Evolutionary conservation across 2,113 vertebrate species (phyloP).

Genomic region (Crotalus horridus): DNA sequence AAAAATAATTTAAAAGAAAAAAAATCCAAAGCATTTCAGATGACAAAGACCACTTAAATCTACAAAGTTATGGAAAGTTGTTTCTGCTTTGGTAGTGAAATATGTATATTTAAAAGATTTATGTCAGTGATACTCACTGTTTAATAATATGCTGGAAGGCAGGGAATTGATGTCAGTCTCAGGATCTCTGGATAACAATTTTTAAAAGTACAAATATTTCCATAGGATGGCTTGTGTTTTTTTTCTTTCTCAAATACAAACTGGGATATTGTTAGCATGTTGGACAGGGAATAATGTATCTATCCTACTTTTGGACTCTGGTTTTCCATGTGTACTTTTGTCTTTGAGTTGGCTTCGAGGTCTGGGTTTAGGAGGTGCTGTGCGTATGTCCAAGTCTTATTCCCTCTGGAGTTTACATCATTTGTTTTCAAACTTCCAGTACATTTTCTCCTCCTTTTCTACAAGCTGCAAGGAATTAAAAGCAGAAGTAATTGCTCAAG

Average conservation of each 20-base stretch:
- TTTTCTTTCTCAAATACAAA: constrained; percentile 5
- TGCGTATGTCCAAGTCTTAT: constrained; percentile 52
- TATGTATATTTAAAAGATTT: not conserved
- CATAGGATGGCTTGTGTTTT: not conserved
- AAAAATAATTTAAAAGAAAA: not conserved
- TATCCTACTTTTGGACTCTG: constrained; percentile 33
- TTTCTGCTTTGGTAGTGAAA: constrained; percentile 44
- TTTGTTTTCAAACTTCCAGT: constrained; percentile 70
- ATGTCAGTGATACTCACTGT: constrained; percentile 9
- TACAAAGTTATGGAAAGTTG: constrained; percentile 44
- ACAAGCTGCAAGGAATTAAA: constrained; percentile 55
- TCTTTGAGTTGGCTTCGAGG: constrained; percentile 60
- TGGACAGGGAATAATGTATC: constrained; percentile 42
- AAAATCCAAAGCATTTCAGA: not conserved
- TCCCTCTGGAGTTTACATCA: constrained; percentile 71
- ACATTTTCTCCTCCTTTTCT: constrained; percentile 59
- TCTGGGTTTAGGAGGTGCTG: constrained; percentile 54
- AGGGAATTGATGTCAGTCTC: constrained; percentile 1
- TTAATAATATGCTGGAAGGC: not conserved
- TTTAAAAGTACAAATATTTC: constrained; percentile 18
- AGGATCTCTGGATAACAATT: not conserved
- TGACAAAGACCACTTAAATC: not conserved
- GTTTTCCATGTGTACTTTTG: constrained; percentile 62
- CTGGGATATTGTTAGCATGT: constrained; percentile 21
- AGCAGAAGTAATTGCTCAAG: constrained; percentile 56